Percentiles rank a stretch among this genome's conserved stretches.
These are phyloP conservation scores for Galaxea fascicularis DNA, from an alignment of 92 coral and sea anemone genomes.

Conservation along the genomic window DNA sequence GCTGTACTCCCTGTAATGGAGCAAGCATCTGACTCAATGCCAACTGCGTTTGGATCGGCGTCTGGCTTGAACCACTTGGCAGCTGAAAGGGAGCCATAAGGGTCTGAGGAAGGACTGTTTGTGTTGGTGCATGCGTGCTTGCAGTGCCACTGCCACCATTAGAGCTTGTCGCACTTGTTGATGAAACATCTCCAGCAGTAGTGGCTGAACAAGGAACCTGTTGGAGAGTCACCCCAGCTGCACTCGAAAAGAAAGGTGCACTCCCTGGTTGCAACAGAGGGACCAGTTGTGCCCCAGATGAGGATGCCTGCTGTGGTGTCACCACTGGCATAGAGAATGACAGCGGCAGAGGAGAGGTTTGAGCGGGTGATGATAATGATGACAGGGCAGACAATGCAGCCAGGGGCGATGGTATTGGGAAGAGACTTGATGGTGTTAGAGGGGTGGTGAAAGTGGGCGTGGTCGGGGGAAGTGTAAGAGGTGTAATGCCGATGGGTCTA, in stretches of 20 bases:
- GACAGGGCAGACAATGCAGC: slow-evolving; percentile 96
- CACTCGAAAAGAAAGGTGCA: slow-evolving; percentile 71
- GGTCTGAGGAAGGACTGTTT: slow-evolving; percentile 66
- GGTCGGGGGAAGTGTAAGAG: slow-evolving; percentile 91
- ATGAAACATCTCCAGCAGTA: slow-evolving; percentile 21
- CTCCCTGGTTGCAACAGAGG: slow-evolving; percentile 78
- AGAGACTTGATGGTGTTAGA: slow-evolving; percentile 89
- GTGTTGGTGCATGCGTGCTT: slow-evolving; percentile 27
- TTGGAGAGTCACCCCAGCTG: slow-evolving; percentile 61
- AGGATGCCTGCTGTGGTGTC: slow-evolving; percentile 71
- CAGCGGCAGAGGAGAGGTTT: slow-evolving; percentile 93
- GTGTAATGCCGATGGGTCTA: slow-evolving; percentile 79
- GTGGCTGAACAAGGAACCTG: slow-evolving; percentile 15
- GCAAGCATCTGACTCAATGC: slow-evolving; percentile 51
- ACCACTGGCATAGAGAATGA: slow-evolving; percentile 90
- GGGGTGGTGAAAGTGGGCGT: slow-evolving; percentile 90
- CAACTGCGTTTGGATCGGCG: slow-evolving; percentile 70
- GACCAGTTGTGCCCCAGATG: slow-evolving; percentile 85
- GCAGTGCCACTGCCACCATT: slow-evolving; percentile 34
- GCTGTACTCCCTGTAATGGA: slow-evolving; percentile 58
- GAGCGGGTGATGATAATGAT: slow-evolving; percentile 89
- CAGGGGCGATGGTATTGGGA: slow-evolving; percentile 93
- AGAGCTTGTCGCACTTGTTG: slow-evolving; percentile 48
- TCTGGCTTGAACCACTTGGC: slow-evolving; percentile 61
- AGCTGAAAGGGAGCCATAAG: slow-evolving; percentile 55